phyloP scores from a whole-genome alignment of 2,888 invertebrate species.

The Phyto melanocephala region DNA sequence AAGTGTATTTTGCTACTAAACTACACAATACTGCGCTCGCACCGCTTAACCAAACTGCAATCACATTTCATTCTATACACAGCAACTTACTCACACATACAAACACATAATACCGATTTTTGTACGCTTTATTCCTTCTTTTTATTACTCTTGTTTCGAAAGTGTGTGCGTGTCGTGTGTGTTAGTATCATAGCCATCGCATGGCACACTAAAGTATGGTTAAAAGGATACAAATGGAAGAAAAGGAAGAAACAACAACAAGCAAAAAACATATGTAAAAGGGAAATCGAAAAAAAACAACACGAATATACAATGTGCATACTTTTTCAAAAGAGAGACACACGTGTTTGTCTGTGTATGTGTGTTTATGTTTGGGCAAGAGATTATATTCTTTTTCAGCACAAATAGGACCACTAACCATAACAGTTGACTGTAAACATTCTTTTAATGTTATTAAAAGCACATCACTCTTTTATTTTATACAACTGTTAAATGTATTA shows the following conservation, averaged over 20 bases:
- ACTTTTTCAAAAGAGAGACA: background rate
- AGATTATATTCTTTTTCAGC: conserved; percentile 2
- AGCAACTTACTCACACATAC: background rate
- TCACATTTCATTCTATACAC: conserved; percentile 48
- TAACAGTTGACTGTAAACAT: background rate
- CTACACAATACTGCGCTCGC: conserved; percentile 60
- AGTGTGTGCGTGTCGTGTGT: conserved; percentile 17
- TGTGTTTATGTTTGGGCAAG: background rate
- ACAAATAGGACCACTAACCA: conserved; percentile 1
- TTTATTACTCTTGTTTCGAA: background rate
- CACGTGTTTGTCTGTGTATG: background rate
- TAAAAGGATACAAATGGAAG: conserved; percentile 47
- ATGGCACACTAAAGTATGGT: conserved; percentile 25
- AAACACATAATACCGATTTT: conserved; percentile 33
- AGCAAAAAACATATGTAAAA: conserved; percentile 27
- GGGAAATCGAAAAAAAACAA: conserved; percentile 31
- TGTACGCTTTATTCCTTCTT: conserved; percentile 44
- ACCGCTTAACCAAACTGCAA: conserved; percentile 65
- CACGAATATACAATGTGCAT: background rate
- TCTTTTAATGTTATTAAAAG: conserved; percentile 23
- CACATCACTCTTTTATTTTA: conserved; percentile 5
- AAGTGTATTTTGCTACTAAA: conserved; percentile 65
- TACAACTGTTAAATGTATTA: background rate
- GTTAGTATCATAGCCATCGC: conserved; percentile 51
- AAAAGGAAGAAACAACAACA: conserved; percentile 27